Conservation (phyloP, 1,140 invertebrate species). For the Neotoxoptera formosana region DNA sequence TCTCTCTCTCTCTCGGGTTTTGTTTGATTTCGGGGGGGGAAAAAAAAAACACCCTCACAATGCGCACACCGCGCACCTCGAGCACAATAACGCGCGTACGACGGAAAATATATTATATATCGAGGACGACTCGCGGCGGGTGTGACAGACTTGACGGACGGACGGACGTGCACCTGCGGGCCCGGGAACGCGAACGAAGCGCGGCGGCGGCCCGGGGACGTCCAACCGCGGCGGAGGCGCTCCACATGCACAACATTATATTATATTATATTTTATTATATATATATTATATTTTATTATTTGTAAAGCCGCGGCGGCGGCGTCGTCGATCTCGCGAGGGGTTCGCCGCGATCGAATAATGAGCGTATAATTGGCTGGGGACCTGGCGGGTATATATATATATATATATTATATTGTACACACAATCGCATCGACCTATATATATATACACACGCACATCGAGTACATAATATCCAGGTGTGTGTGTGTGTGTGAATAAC, state of each 20-base stretch:
- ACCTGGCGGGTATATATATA: background rate
- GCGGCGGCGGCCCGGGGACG: background rate
- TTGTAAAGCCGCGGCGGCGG: background rate
- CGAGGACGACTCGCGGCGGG: background rate
- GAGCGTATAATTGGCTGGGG: conserved; percentile 50
- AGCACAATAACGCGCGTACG: background rate
- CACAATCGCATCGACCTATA: background rate
- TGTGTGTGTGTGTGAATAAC: background rate
- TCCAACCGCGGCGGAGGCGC: conserved; percentile 34
- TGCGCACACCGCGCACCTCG: background rate
- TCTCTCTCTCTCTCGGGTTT: background rate
- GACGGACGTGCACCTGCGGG: conserved; percentile 45
- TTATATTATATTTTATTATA: background rate
- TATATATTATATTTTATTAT: background rate
- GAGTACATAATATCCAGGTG: too few species aligned
- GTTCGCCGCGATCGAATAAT: conserved; percentile 41
- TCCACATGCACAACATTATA: background rate
- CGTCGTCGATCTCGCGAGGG: conserved; percentile 43
- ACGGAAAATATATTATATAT: background rate
- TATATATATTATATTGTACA: background rate
- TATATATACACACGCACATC: background rate
- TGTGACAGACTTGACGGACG: conserved; percentile 20
- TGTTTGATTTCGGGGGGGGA: background rate
- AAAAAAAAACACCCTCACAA: background rate
- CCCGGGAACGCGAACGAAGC: background rate